phyloP scores from a whole-genome alignment of 1,140 invertebrate species.

The Papilio glaucus region DNA sequence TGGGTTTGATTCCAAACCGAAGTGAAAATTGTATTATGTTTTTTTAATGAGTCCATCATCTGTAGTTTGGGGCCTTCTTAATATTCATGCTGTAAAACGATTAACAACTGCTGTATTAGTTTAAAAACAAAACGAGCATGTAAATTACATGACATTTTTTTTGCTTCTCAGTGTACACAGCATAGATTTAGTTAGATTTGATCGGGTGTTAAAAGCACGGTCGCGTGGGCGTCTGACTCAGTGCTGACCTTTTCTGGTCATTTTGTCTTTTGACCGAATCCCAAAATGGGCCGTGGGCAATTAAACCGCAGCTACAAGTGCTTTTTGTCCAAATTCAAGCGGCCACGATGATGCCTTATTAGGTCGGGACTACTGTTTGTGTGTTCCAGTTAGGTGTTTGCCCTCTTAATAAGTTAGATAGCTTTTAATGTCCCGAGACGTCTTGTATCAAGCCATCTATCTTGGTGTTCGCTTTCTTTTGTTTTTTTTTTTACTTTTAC shows the following conservation, averaged over 20 bases:
- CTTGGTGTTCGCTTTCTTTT: constrained; percentile 8
- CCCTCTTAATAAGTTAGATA: constrained; percentile 16
- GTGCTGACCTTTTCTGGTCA: constrained; percentile 23
- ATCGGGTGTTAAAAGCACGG: constrained; percentile 46
- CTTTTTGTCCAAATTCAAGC: constrained; percentile 63
- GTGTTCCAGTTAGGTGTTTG: constrained; percentile 17
- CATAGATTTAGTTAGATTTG: constrained; percentile 38
- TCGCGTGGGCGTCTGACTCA: constrained; percentile 42
- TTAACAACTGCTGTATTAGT: too few species aligned
- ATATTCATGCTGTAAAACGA: too few species aligned
- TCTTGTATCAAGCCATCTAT: background rate
- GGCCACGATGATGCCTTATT: constrained; percentile 57
- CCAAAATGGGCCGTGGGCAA: constrained; percentile 43
- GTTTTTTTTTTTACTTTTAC: background rate
- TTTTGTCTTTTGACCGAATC: constrained; percentile 26
- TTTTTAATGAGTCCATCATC: too few species aligned
- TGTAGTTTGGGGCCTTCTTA: too few species aligned
- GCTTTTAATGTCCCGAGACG: constrained; percentile 26
- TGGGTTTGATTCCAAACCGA: too few species aligned
- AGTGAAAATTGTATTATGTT: too few species aligned
- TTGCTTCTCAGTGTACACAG: background rate
- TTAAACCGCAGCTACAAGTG: constrained; percentile 52
- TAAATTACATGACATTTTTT: background rate
- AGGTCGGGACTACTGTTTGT: constrained; percentile 54
- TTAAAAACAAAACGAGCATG: too few species aligned